Base-by-base conservation (phyloP, 2,888 invertebrate genomes). In the Agrilus biguttatus region DNA sequence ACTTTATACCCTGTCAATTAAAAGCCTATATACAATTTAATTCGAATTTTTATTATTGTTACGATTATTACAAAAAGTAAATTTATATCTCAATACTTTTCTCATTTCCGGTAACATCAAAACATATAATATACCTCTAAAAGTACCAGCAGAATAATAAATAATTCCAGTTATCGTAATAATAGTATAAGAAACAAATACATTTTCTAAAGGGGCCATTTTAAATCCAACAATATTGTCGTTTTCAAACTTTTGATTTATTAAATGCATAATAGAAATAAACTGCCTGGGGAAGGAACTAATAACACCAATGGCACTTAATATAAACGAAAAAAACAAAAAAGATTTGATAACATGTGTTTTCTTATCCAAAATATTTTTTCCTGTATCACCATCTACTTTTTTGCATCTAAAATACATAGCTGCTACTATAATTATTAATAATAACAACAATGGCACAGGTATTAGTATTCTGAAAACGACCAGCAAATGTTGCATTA, bases 261-360 rank as follows among this genome's bases (percentile, higher is more conserved):
- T 42, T 13, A 55, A 49, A 44, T 62, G 58, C 39, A 58, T 43
- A 28, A 59, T 49, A 39, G 56, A 53, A 41, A 61, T 54, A 35
- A 59, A 36, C 42, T 58, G 54, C 41, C 62, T 53, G 49, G 61
- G 62, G 40, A 58, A 53, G 8, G 63, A 61, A 14, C 55, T 58
- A 33, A 57, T 32, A n/a, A 59, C 43, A 48, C 58, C 63, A 8
- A 54, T 40, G n/a, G 55, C 36, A 12, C 56, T 55, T 44, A 64
- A 45, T 37, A 52, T 38, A 35, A 63, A 48, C 44, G 55, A 55
- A 44, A 62, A 59, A 36, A 58, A 51, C 40, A 64, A 33, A 14
- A 61, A 47, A 12, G 48, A 47, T 43, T 56, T 49, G 17, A 61
- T 54, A 47, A 60, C 56, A 19, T 51, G 42, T 39, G 54, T 52